Conservation (phyloP, 2,888 invertebrate species). For the Phalera bucephala region DNA sequence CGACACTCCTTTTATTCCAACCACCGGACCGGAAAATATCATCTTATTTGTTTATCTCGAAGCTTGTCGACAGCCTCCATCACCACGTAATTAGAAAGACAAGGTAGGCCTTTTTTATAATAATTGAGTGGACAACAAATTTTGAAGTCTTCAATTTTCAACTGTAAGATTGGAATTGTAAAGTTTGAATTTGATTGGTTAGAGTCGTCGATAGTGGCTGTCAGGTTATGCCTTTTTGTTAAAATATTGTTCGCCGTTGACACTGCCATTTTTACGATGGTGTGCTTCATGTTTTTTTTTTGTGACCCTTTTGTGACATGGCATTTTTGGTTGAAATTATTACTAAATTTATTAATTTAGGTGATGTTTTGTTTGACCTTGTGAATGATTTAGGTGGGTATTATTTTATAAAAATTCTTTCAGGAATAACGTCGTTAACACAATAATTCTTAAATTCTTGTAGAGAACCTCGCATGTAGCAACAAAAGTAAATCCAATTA, state of each 20-base stretch:
- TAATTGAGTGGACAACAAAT: constrained; percentile 61
- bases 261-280: constrained; percentile 63
- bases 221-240: constrained; percentile 53
- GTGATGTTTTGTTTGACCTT: too few species aligned
- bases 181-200: constrained; percentile 12
- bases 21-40: constrained; percentile 62
- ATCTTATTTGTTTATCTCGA: constrained; percentile 77
- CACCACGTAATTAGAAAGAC: constrained; percentile 75
- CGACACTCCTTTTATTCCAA: constrained; percentile 37
- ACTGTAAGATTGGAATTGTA: background rate
- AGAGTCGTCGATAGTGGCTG: constrained; percentile 34
- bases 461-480: too few species aligned
- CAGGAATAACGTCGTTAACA: too few species aligned
- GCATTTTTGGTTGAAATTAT: constrained; percentile 2
- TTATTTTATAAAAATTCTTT: too few species aligned
- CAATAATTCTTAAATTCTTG: too few species aligned
- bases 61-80: constrained; percentile 68
- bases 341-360: background rate
- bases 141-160: constrained; percentile 8
- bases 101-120: constrained; percentile 66
- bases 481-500: too few species aligned
- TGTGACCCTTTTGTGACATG: constrained; percentile 1
- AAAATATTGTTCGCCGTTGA: constrained; percentile 68
- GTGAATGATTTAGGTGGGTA: too few species aligned
- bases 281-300: constrained; percentile 35